phyloP scores from a whole-genome alignment of 92 coral and sea anemone genomes.

The Micromussa lordhowensis region DNA sequence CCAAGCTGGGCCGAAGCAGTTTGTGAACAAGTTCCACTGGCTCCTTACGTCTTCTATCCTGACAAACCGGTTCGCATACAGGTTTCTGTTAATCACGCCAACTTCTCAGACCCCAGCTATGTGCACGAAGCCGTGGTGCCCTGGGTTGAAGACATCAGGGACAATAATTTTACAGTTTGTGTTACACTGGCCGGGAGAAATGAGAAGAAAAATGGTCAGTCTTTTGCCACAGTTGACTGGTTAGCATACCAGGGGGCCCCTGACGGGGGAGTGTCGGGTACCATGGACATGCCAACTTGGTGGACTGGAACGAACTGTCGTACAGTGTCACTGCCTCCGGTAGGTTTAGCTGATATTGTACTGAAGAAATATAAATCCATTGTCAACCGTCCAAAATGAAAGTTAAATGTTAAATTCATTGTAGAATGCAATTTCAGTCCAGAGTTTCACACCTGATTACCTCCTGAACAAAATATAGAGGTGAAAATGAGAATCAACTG shows the following conservation, averaged over 20 bases:
- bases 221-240: constrained; percentile 56
- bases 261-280: too few relatives aligned
- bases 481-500: too few relatives aligned
- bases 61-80: constrained; percentile 73
- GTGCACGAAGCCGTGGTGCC: constrained; percentile 68
- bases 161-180: constrained; percentile 46
- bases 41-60: constrained; percentile 67
- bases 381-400: too few relatives aligned
- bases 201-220: constrained; percentile 19
- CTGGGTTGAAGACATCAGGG: constrained; percentile 45
- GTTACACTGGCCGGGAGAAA: constrained; percentile 51
- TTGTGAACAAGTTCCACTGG: constrained; percentile 48
- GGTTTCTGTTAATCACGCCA: constrained; percentile 61
- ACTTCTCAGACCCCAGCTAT: constrained; percentile 23
- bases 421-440: too few relatives aligned
- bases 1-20: constrained; percentile 22
- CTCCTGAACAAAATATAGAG: too few relatives aligned
- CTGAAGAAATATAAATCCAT: too few relatives aligned
- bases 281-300: constrained; percentile 47
- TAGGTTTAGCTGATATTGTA: background rate
- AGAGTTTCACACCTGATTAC: too few relatives aligned
- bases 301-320: constrained; percentile 66
- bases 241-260: too few relatives aligned
- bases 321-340: constrained; percentile 37
- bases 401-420: too few relatives aligned